Base-by-base conservation (phyloP, 2,113 vertebrate species). In the Sprattus sprattus region DNA sequence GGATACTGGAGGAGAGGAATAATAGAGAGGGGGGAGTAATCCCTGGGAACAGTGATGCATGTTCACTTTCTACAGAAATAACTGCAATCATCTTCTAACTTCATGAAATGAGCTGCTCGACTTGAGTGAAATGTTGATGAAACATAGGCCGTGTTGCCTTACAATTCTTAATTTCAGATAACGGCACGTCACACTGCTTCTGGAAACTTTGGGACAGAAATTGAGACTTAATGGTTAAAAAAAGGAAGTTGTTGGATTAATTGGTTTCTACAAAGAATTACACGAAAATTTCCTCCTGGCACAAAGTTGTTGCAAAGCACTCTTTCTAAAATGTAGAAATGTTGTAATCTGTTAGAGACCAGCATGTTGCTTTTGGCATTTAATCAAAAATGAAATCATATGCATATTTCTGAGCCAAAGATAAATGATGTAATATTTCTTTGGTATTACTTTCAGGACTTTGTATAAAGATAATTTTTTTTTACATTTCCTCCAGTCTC, bases 341-440 rank as follows among this genome's bases (percentile, higher is more conserved):
- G 95, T 93, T 95, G 95, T 95, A 96, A 98, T 97, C 96, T 96
- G 95, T 95, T 95, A 96, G 96, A 95, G 95, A 95, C 93, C 96
- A 97, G 96, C 91, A 95, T 94, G 94, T 94, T 84, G 93, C 91
- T 95, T 92, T 95, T 98, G 97, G 97, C 97, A 96, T 95, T 95
- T 96, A 97, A 97, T 98, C 97, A 98, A 97, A 97, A 96, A 95
- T 95, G 93, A 96, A 96, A 97, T 96, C 94, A 93, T 94, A 95
- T 93, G 94, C 94, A 96, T 92, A 94, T 96, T 95, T 88, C 85
- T 95, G 92, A 95, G 95, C 95, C 92, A 94, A 96, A 96, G 96
- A 98, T 95, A 96, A 97, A 97, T 94, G 94, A 96, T 96, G 95
- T 96, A 94, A 95, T 96, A 96, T 96, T 95, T 94, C 93, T 92